A percentile compares a stretch with the other conserved stretches of the same genome.
Conservation (phyloP, 37 sponge, comb jelly and placozoan species). For the Tethya wilhelma region DNA sequence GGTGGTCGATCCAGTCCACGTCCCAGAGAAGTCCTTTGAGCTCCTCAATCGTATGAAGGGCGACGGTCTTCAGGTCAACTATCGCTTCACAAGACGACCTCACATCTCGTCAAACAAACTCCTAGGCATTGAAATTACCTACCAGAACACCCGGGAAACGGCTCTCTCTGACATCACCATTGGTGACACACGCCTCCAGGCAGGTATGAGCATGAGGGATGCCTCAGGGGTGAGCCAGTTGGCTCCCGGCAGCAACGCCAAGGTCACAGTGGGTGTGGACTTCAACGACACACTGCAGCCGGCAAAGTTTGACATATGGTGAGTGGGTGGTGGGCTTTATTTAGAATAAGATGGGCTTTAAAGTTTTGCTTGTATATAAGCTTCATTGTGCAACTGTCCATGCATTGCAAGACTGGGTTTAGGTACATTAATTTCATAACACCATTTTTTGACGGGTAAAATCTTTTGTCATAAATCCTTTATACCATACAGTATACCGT, state of each 20-base stretch:
- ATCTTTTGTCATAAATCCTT: too few relatives aligned
- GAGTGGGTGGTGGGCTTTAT: neutral
- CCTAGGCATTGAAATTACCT: constrained; percentile 76
- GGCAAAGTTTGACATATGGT: constrained; percentile 93
- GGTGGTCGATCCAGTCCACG: constrained; percentile 25
- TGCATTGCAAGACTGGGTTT: too few relatives aligned
- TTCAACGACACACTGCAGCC: constrained; percentile 97
- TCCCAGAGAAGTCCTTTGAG: constrained; percentile 53
- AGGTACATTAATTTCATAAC: too few relatives aligned
- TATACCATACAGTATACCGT: too few relatives aligned
- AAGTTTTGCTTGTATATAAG: too few relatives aligned
- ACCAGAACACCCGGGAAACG: constrained; percentile 65
- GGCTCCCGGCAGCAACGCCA: constrained; percentile 48
- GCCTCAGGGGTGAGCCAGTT: constrained; percentile 33
- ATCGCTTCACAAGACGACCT: constrained; percentile 68
- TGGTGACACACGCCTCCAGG: constrained; percentile 53
- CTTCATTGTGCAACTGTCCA: too few relatives aligned
- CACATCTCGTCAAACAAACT: constrained; percentile 76
- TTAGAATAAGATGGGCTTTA: neutral
- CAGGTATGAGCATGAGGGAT: constrained; percentile 75
- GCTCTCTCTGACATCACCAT: constrained; percentile 49
- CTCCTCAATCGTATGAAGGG: constrained; percentile 78
- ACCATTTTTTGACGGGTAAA: too few relatives aligned
- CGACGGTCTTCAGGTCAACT: constrained; percentile 69
- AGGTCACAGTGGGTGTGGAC: constrained; percentile 81